Evolutionary conservation across 1,140 invertebrate species (phyloP).

Genomic region (Heliconius eleuchia): DNA sequence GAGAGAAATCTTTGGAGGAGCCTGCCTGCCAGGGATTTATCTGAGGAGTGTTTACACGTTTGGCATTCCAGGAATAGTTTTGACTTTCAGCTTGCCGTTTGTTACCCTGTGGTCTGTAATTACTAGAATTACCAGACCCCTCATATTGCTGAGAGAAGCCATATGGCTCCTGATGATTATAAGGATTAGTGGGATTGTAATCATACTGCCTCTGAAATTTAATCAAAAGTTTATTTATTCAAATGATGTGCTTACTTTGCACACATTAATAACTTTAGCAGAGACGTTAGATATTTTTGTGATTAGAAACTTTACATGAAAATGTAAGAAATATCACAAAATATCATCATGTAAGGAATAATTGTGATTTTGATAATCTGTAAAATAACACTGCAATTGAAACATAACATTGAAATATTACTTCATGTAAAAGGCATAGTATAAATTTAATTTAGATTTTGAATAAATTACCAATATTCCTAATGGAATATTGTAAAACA

Average conservation of each 20-base stretch:
- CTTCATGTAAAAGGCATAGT: too few species aligned
- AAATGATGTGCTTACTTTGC: background rate
- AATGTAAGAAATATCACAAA: constrained; percentile 22
- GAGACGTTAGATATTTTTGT: constrained; percentile 22
- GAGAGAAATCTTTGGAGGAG: background rate
- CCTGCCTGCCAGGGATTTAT: constrained; percentile 35
- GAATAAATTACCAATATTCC: too few species aligned
- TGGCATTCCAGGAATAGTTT: constrained; percentile 37
- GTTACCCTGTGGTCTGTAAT: constrained; percentile 31
- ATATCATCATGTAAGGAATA: background rate
- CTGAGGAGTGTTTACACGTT: constrained; percentile 34
- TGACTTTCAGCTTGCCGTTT: constrained; percentile 38
- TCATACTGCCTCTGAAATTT: constrained; percentile 59
- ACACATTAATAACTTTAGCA: background rate
- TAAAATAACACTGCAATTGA: background rate
- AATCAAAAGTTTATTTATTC: constrained; percentile 38
- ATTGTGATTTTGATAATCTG: background rate
- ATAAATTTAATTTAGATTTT: too few species aligned
- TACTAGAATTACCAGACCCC: constrained; percentile 24
- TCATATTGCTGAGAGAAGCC: constrained; percentile 36
- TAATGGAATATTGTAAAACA: too few species aligned
- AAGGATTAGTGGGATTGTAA: constrained; percentile 31
- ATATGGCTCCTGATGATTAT: constrained; percentile 34
- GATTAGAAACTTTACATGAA: constrained; percentile 17
- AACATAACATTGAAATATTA: background rate